Evolutionary conservation across 2,113 vertebrate species (phyloP).

Genomic region (Rousettus leschenaultii): DNA sequence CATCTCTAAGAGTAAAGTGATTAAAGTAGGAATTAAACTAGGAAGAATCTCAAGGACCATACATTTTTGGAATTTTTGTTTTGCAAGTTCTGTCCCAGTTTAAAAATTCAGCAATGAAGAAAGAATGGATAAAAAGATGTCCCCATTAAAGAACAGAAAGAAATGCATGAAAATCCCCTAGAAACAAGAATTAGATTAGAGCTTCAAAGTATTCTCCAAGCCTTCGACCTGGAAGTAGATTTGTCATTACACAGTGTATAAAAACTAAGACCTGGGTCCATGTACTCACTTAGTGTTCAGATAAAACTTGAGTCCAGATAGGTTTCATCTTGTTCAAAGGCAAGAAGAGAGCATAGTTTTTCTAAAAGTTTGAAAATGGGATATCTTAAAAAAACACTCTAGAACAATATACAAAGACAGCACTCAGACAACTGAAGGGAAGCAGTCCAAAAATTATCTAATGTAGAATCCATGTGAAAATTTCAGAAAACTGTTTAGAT

Average conservation of each 20-base stretch:
- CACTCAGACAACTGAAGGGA: not conserved
- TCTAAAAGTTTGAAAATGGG: not conserved
- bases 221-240: not conserved
- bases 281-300: not conserved
- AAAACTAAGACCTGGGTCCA: not conserved
- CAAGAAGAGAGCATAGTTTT: not conserved
- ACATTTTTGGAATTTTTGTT: not conserved
- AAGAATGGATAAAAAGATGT: not conserved
- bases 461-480: not conserved
- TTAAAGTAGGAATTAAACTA: not conserved
- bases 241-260: not conserved
- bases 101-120: not conserved
- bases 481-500: not conserved
- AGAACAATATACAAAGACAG: not conserved
- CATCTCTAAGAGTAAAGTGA: not conserved
- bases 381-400: not conserved
- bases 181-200: not conserved
- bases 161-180: not conserved
- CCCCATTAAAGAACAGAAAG: not conserved
- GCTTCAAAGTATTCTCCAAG: not conserved
- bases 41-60: not conserved
- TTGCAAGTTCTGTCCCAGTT: not conserved
- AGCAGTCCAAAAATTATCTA: not conserved
- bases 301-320: not conserved
- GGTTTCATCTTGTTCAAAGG: not conserved